Percentiles rank a stretch among this genome's conserved stretches.
Conservation (phyloP, 2,888 invertebrate species). For the Helobdella robusta region DNA sequence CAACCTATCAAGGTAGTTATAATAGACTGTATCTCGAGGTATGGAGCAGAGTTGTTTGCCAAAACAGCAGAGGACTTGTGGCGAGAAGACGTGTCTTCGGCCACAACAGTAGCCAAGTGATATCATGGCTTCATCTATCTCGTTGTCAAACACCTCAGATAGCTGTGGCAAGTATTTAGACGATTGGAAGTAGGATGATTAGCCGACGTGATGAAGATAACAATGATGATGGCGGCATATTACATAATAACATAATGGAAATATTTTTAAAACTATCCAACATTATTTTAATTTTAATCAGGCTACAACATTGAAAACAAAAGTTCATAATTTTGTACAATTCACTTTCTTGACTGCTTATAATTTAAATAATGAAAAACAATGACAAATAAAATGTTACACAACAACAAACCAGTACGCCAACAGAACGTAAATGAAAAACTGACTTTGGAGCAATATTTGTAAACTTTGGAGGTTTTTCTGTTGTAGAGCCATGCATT, state of each 20-base stretch:
- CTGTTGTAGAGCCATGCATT: conserved; percentile 99
- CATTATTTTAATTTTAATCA: background rate
- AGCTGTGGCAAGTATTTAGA: conserved; percentile 68
- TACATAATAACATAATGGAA: background rate
- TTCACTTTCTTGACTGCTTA: too few relatives aligned
- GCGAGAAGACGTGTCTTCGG: conserved; percentile 93
- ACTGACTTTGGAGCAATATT: conserved; percentile 91
- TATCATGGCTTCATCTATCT: conserved; percentile 98
- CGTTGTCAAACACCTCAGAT: conserved; percentile 91
- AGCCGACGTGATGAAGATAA: background rate
- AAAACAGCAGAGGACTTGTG: conserved; percentile 95
- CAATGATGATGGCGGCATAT: background rate
- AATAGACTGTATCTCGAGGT: conserved; percentile 94
- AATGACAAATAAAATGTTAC: too few relatives aligned
- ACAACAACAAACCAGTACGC: too few relatives aligned
- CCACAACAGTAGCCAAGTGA: conserved; percentile 96
- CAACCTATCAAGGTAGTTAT: conserved; percentile 91
- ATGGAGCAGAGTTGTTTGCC: conserved; percentile 91
- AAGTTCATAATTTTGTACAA: too few relatives aligned
- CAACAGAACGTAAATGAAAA: too few relatives aligned
- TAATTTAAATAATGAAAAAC: too few relatives aligned
- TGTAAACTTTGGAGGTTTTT: conserved; percentile 92
- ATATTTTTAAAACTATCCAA: background rate
- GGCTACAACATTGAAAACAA: background rate
- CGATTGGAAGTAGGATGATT: background rate